Percentiles rank a stretch among this genome's conserved stretches.
Conservation (phyloP, 2,888 invertebrate genomes). For the Ectemnius cavifrons region DNA sequence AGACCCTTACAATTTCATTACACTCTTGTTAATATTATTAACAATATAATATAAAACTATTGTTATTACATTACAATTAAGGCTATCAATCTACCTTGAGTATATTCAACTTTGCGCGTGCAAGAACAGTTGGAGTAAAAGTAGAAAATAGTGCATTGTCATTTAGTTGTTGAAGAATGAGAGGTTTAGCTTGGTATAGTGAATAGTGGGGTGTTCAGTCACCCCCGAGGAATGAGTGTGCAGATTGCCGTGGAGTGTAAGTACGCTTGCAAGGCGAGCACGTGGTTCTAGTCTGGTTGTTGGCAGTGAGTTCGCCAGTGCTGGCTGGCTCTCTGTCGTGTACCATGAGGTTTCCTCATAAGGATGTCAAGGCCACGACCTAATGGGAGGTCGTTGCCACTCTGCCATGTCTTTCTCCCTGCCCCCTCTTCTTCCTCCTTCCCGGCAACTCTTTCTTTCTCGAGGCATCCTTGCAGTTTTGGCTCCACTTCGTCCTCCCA, state of each 20-base stretch:
- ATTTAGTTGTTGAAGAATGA: too few species aligned
- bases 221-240: conserved; percentile 33
- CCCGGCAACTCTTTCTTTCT: conserved; percentile 26
- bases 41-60: too few species aligned
- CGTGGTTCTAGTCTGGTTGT: conserved; percentile 23
- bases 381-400: conserved; percentile 71
- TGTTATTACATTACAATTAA: too few species aligned
- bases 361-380: conserved; percentile 76
- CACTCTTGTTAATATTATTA: too few species aligned
- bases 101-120: too few species aligned
- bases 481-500: conserved; percentile 15
- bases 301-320: conserved; percentile 37
- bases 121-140: too few species aligned
- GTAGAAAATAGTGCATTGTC: too few species aligned
- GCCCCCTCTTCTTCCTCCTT: conserved; percentile 19
- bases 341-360: conserved; percentile 67
- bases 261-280: conserved; percentile 23
- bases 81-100: too few species aligned
- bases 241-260: conserved; percentile 32
- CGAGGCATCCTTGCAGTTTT: conserved; percentile 7
- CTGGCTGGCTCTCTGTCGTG: conserved; percentile 26
- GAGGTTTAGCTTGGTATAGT: too few species aligned
- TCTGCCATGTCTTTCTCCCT: conserved; percentile 53
- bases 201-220: too few species aligned
- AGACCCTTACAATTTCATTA: too few species aligned